Evolutionary conservation across 2,113 vertebrate species (phyloP), one percentile per base, ranked within the genome.

Genomic region (Anguilla rostrata): DNA sequence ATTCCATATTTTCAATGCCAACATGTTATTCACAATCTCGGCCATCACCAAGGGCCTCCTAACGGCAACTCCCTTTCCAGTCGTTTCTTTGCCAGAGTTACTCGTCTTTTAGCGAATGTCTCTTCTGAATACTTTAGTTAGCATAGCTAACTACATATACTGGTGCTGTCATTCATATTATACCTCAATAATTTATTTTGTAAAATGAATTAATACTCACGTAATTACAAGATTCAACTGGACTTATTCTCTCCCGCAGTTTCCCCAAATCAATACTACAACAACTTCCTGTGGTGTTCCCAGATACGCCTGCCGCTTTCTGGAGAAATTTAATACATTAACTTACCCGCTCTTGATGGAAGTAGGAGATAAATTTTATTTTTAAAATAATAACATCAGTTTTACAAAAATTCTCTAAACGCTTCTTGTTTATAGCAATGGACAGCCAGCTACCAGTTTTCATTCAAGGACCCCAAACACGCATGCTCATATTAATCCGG

Each of bases 191-290:
- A 39, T 34, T 46, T 60, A 29, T 83, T 60, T 57, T 22, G 39
- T 20, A 20, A 40, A 75, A 75, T 34, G 5, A 60, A 15, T 2
- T 18, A 43, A n/a, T 82, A 49, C 82, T 83, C 49, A 83, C 82
- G n/a, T 83, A 39, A 83, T 39, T 60, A 63, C 57, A 60, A 83
- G 56, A 83, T 83, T 83, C 34, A 39, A 57, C n/a, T 83, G 29
- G 29, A 39, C 82, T 57, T 60, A 60, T 66, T 63, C 82, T 39
- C 82, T 83, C 82, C 82, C 53, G 29, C 82, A 60, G 53, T 63
- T 66, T 83, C 82, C 34, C 82, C 82, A 83, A 83, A 46, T 57
- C 56, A 40, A 29, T 12, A 83, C 82, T 39, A 83, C 82, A 83
- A 34, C 49, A 63, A 83, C 53, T 83, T 83, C 82, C 82, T 83